Conservation (phyloP, 92 coral and sea anemone species). For the Muricea muricata region DNA sequence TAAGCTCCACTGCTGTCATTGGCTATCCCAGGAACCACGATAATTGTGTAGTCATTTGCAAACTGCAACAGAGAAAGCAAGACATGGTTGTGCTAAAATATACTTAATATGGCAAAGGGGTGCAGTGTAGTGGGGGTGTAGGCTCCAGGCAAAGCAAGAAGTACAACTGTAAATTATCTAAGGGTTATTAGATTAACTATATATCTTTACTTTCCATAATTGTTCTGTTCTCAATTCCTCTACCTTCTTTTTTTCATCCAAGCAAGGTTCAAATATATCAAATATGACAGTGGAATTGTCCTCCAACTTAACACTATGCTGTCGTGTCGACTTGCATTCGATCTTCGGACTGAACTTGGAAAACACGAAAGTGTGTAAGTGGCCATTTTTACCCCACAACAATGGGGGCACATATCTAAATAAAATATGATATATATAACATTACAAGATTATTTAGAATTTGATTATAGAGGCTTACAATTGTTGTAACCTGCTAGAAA, state of each 20-base stretch:
- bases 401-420: constrained; percentile 85
- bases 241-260: constrained; percentile 16
- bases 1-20: constrained; percentile 92
- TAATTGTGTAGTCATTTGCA: constrained; percentile 65
- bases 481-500: too few relatives aligned
- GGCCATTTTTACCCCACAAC: constrained; percentile 97
- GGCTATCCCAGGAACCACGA: constrained; percentile 96
- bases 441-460: too few relatives aligned
- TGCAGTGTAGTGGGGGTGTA: too few relatives aligned
- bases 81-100: neutral
- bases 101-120: too few relatives aligned
- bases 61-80: constrained; percentile 54
- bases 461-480: too few relatives aligned
- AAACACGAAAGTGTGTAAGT: constrained; percentile 83
- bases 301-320: constrained; percentile 70
- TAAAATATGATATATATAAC: neutral
- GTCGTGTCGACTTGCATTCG: constrained; percentile 19
- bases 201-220: too few relatives aligned
- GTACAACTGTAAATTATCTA: too few relatives aligned
- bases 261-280: constrained; percentile 85
- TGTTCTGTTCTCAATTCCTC: neutral
- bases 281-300: constrained; percentile 91
- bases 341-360: constrained; percentile 68
- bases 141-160: too few relatives aligned
- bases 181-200: too few relatives aligned